Base-by-base conservation (phyloP, 2,888 invertebrate species). In the Rutpela maculata region DNA sequence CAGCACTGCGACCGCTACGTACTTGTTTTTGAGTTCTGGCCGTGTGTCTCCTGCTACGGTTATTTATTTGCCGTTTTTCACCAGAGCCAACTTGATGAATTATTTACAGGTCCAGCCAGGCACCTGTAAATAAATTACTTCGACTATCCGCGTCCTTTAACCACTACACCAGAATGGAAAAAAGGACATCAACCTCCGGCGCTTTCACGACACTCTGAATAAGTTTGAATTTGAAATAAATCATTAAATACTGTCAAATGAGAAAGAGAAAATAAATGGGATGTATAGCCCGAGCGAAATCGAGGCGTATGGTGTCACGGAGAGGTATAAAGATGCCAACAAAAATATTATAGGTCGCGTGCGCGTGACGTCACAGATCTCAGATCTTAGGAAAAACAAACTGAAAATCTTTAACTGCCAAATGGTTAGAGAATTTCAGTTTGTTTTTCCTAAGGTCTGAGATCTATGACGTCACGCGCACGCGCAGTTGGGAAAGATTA, bases 121-220 rank as follows among this genome's bases (percentile, higher is more conserved):
- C 68, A 67, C 74, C 66, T 74, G 59, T 74, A 66, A 74, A 74
- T 74, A 74, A 74, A 67, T 74, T 60, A 74, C 66, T 60, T 43
- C 56, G 31, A 62, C 60, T 26, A 55, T 74, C 26, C 67, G 22
- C 74, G 55, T 68, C 56, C 74, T 68, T 26, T 65, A 74, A 35
- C 59, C 74, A 18, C 55, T 26, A 38, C 35, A 38, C 66, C 18
- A 31, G 62, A 35, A 63, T 63, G 35, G 31, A 9, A n/a, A 63
- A 63, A 35, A 11, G 31, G 43, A 15, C 26, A 43, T 38, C 43
- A 18, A 43, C 38, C 65, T 19, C 65, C 26, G n/a, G 15, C n/a
- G n/a, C 65, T 65, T 65, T 65, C 65, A 19, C 43, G 65, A 38
- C 10, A 50, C 19, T 11, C 43, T 65, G 65, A 65, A 65, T 65